Conservation (phyloP, 2,797 vertebrate genomes). For the Cuniculus paca region DNA sequence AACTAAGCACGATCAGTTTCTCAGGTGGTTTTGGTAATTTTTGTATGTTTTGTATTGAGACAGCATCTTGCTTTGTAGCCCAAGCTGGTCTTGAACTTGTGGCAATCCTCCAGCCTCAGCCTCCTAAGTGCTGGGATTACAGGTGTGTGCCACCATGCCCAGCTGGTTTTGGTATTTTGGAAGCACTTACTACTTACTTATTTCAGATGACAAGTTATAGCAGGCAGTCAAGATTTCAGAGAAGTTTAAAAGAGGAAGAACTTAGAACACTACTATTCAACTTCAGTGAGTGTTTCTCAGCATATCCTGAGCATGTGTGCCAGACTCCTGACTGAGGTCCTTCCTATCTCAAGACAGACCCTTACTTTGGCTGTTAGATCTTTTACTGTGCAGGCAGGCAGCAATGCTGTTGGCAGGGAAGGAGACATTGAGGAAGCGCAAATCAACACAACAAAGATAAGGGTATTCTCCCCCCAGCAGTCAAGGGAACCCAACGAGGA, state of each 20-base stretch:
- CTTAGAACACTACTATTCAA: background rate
- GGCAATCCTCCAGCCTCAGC: background rate
- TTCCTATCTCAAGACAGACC: background rate
- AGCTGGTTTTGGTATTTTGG: background rate
- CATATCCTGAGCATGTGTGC: background rate
- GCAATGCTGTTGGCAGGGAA: background rate
- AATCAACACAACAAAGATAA: background rate
- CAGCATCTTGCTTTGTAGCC: background rate
- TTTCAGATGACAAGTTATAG: conserved; percentile 35
- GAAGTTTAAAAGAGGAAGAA: conserved; percentile 14
- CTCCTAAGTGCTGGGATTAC: background rate
- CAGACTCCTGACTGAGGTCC: background rate
- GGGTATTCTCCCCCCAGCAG: background rate
- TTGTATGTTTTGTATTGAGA: background rate
- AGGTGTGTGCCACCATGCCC: background rate
- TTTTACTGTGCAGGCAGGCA: background rate
- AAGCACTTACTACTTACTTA: background rate
- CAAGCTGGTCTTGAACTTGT: background rate
- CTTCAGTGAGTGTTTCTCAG: background rate
- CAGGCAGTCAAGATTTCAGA: conserved; percentile 3
- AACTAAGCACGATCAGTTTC: background rate
- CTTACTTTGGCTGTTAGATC: background rate
- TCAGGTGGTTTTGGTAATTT: background rate
- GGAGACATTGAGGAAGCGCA: background rate
- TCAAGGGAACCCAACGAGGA: background rate